Evolutionary conservation across 1,140 invertebrate genomes (phyloP).

Genomic region (Aphidius ervi): DNA sequence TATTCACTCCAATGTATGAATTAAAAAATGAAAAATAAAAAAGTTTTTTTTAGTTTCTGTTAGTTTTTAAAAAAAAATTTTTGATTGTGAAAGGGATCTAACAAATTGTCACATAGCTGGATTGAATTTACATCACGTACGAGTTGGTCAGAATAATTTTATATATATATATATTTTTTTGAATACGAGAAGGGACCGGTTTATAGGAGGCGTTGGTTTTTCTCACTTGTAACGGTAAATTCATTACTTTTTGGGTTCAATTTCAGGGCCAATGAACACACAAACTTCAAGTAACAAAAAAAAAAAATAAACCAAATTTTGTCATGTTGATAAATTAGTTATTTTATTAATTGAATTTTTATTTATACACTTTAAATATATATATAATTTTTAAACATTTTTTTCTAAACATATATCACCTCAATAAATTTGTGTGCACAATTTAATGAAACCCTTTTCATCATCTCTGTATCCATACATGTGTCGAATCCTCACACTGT

Average conservation of each 20-base stretch:
- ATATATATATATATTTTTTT: too few relatives aligned
- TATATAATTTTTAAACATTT: background rate
- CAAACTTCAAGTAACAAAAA: constrained; percentile 3
- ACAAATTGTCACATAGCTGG: constrained; percentile 4
- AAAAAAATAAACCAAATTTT: too few relatives aligned
- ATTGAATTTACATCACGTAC: constrained; percentile 13
- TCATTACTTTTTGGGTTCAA: background rate
- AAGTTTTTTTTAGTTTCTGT: too few relatives aligned
- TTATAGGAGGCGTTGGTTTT: constrained; percentile 4
- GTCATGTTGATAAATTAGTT: too few relatives aligned
- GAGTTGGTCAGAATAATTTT: background rate
- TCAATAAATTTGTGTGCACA: too few relatives aligned
- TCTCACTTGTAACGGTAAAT: constrained; percentile 13
- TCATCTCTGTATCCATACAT: background rate
- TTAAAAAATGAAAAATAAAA: too few relatives aligned
- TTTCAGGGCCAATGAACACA: background rate
- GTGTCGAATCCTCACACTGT: constrained; percentile 19
- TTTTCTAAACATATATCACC: background rate
- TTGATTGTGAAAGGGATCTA: constrained; percentile 5
- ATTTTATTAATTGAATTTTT: constrained; percentile 1
- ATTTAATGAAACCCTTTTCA: constrained; percentile 10
- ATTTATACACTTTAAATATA: background rate
- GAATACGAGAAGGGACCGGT: constrained; percentile 8
- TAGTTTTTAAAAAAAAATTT: too few relatives aligned
- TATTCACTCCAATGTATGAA: too few relatives aligned